Evolutionary conservation across 2,113 vertebrate genomes (phyloP).

Genomic region (Carlito syrichta): DNA sequence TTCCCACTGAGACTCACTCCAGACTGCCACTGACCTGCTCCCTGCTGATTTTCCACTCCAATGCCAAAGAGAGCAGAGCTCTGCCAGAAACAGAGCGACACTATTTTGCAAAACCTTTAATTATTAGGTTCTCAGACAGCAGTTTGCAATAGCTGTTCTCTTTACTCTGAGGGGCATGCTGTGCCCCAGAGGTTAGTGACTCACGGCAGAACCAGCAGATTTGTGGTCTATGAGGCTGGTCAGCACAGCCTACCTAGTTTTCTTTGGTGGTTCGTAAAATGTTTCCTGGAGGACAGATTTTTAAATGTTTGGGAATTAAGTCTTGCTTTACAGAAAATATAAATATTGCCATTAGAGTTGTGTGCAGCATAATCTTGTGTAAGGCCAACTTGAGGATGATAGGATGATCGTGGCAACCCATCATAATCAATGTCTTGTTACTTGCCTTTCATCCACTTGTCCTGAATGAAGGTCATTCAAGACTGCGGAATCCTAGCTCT

Average conservation of each 20-base stretch:
- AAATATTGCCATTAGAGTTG: background rate
- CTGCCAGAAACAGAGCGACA: background rate
- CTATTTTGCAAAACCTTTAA: background rate
- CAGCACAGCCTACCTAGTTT: background rate
- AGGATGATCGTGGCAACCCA: accelerated
- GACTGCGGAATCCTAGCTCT: background rate
- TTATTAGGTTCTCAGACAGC: background rate
- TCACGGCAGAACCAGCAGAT: background rate
- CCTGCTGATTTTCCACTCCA: background rate
- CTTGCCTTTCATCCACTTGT: too few relatives aligned
- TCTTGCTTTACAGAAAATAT: background rate
- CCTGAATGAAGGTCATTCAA: too few relatives aligned
- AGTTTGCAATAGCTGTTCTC: background rate
- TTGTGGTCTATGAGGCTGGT: constrained; percentile 25
- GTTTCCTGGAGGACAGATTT: constrained; percentile 21
- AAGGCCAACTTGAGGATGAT: background rate
- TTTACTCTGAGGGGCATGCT: background rate
- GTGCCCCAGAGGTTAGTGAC: background rate
- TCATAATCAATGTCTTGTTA: background rate
- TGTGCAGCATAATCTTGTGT: background rate
- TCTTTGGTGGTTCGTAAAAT: constrained; percentile 36
- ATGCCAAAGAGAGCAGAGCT: background rate
- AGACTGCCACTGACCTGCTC: constrained; percentile 16
- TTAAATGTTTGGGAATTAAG: background rate
- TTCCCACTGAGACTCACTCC: constrained; percentile 67